A percentile compares a stretch with the other conserved stretches of the same genome.
Evolutionary conservation across 2,888 invertebrate species (phyloP).

Genomic region (Pilophorus perplexus): DNA sequence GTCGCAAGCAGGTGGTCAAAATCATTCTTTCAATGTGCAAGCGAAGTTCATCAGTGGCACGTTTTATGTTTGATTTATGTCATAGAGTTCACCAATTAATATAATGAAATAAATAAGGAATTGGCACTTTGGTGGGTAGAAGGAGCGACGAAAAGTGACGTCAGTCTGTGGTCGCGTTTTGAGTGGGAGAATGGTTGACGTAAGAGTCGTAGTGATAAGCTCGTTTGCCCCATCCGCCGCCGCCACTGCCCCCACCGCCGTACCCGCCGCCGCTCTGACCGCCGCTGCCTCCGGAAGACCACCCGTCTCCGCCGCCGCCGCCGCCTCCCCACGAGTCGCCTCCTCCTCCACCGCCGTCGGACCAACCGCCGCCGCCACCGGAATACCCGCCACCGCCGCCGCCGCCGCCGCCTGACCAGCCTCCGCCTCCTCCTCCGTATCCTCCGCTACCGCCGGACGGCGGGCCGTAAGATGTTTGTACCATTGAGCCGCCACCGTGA

Average conservation of each 20-base stretch:
- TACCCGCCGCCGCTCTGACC: slow-evolving; percentile 5
- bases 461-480: background rate
- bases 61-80: too few species aligned
- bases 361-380: slow-evolving; percentile 30
- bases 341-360: slow-evolving; percentile 11
- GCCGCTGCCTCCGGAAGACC: slow-evolving; percentile 30
- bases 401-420: slow-evolving; percentile 11
- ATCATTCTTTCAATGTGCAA: too few species aligned
- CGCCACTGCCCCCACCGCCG: slow-evolving; percentile 29
- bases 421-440: slow-evolving; percentile 35
- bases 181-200: slow-evolving; percentile 5
- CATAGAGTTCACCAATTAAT: too few species aligned
- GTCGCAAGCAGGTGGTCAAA: too few species aligned
- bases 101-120: too few species aligned
- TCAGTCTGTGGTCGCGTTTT: too few species aligned
- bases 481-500: slow-evolving; percentile 25
- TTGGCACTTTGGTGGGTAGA: too few species aligned
- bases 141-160: too few species aligned
- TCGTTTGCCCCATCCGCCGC: slow-evolving; percentile 40
- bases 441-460: slow-evolving; percentile 13
- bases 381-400: slow-evolving; percentile 31
- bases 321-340: slow-evolving; percentile 10
- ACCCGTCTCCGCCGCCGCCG: slow-evolving; percentile 40
- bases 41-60: too few species aligned
- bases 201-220: slow-evolving; percentile 28